phyloP scores from a whole-genome alignment of 37 sponge, comb jelly and placozoan genomes.

The Hexactinellida sp. region DNA sequence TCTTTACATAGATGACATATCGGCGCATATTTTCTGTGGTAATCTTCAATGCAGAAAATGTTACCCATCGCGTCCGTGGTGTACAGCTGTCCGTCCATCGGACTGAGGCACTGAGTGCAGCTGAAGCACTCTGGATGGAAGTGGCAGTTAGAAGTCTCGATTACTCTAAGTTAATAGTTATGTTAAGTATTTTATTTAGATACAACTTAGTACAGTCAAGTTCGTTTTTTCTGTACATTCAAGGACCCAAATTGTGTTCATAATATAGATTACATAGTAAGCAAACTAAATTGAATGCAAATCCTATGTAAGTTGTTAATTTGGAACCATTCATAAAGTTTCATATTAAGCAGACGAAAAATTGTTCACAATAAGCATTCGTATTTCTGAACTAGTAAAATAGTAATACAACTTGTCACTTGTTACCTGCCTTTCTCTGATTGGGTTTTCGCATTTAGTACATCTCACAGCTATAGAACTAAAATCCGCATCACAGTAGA shows the following conservation, averaged over 20 bases:
- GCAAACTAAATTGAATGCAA: not conserved
- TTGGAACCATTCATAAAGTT: too few relatives aligned
- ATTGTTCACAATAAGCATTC: too few relatives aligned
- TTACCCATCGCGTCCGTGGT: not conserved
- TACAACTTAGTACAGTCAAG: too few relatives aligned
- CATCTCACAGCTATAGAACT: not conserved
- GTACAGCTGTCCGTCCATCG: not conserved
- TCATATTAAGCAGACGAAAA: too few relatives aligned
- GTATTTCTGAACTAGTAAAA: too few relatives aligned
- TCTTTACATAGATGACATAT: slow-evolving; percentile 10
- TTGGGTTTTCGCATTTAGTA: not conserved
- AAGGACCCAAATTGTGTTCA: too few relatives aligned
- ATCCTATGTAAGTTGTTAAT: too few relatives aligned
- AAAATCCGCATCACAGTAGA: not conserved
- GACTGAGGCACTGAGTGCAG: slow-evolving; percentile 24
- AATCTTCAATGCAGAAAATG: not conserved
- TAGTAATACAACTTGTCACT: too few relatives aligned
- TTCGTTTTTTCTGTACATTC: too few relatives aligned
- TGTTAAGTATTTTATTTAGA: too few relatives aligned
- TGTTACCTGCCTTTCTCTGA: slow-evolving; percentile 13
- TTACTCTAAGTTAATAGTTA: not conserved
- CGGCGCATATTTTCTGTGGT: not conserved
- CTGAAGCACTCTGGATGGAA: slow-evolving; percentile 51
- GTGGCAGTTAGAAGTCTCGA: not conserved
- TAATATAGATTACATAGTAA: not conserved